phyloP scores from a whole-genome alignment of 2,888 invertebrate species.

The Drepanosiphum platanoidis region DNA sequence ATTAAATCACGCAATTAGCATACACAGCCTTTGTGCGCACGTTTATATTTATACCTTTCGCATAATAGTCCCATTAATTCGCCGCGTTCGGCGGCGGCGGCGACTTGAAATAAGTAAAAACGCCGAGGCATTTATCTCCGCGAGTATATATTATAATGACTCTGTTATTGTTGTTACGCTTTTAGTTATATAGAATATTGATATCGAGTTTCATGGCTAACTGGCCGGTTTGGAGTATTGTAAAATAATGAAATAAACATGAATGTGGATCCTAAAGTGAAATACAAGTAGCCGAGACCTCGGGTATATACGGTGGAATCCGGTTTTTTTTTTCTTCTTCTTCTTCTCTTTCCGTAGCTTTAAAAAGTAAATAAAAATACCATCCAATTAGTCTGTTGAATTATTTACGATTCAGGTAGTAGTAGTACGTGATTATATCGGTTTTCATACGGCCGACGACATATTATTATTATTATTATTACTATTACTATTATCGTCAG shows the following conservation, averaged over 20 bases:
- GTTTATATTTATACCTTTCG: neutral
- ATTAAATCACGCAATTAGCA: slow-evolving; percentile 3
- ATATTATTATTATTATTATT: slow-evolving; percentile 39
- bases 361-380: slow-evolving; percentile 59
- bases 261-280: slow-evolving; percentile 51
- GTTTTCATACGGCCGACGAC: slow-evolving; percentile 46
- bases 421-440: slow-evolving; percentile 47
- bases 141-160: slow-evolving; percentile 15
- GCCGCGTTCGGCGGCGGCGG: neutral
- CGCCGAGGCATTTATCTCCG: slow-evolving; percentile 16
- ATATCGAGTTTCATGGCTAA: slow-evolving; percentile 44
- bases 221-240: slow-evolving; percentile 37
- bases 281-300: slow-evolving; percentile 55
- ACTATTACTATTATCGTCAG: slow-evolving; percentile 26
- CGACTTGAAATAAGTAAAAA: slow-evolving; percentile 14
- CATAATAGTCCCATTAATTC: neutral
- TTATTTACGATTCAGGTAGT: slow-evolving; percentile 60
- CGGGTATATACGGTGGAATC: slow-evolving; percentile 35
- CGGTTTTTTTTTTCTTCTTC: slow-evolving; percentile 56
- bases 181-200: neutral
- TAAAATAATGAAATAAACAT: slow-evolving; percentile 51
- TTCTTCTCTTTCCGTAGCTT: too few relatives aligned
- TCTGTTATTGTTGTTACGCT: neutral
- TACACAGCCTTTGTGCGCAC: neutral
- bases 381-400: slow-evolving; percentile 62